Evolutionary conservation across 2,113 vertebrate genomes (phyloP).

Genomic region (Propithecus coquereli): DNA sequence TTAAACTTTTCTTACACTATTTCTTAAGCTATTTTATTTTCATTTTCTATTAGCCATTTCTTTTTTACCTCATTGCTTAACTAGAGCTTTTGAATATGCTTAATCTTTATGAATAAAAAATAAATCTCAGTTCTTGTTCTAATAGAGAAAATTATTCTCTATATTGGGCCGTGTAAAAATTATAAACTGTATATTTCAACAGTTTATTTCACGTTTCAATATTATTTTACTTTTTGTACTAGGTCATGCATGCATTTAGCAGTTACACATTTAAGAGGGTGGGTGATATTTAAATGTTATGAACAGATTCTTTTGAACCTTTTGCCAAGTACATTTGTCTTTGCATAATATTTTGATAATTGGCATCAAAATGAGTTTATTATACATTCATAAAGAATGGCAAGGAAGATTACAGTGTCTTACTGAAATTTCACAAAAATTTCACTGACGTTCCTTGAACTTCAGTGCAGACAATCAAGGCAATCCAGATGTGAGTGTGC

Average conservation of each 20-base stretch:
- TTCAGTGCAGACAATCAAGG: conserved; percentile 62
- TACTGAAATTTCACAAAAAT: conserved; percentile 43
- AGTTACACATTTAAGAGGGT: conserved; percentile 57
- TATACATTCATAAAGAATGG: conserved; percentile 41
- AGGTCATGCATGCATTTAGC: conserved; percentile 66
- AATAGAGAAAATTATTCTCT: conserved; percentile 20
- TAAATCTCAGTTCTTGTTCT: conserved; percentile 29
- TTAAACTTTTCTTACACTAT: conserved; percentile 1
- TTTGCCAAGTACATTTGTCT: conserved; percentile 59
- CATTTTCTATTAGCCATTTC: conserved; percentile 40
- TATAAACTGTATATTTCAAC: conserved; percentile 10
- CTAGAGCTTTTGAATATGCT: conserved; percentile 39
- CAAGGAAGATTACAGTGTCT: conserved; percentile 60
- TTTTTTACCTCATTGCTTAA: conserved; percentile 28
- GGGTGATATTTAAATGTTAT: conserved; percentile 35
- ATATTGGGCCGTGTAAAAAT: conserved; percentile 13
- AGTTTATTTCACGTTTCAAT: conserved; percentile 15
- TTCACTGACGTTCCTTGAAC: conserved; percentile 22
- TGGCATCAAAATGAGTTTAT: conserved; percentile 48
- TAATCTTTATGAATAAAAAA: conserved; percentile 40
- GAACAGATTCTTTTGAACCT: conserved; percentile 39
- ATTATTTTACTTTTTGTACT: conserved; percentile 57
- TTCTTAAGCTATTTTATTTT: conserved; percentile 46
- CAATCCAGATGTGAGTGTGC: not conserved
- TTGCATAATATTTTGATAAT: conserved; percentile 56